Base-by-base conservation (phyloP, 2,113 vertebrate species). In the Microtus pennsylvanicus region DNA sequence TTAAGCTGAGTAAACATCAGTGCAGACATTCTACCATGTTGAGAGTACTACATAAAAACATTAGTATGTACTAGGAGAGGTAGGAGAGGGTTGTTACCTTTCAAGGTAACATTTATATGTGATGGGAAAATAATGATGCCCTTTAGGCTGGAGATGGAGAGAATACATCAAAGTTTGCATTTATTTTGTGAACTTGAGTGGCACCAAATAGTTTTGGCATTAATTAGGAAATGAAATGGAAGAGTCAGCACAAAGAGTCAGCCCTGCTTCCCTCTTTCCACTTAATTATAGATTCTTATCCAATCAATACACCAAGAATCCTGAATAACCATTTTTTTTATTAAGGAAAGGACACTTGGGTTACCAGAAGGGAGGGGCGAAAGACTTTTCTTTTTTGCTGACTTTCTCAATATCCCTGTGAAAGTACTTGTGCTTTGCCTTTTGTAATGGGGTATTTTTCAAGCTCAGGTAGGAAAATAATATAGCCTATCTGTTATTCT, bases 251-350 rank as follows among this genome's bases (percentile, higher is more conserved):
- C 72, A 89, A 91, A 85, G 22, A 88, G 69, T 6, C 10, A 50
- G 72, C 58, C 21, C n/a, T 88, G n/a, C 55, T 93, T 78, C 58
- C 47, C 87, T 85, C 38, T 96, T 87, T 65, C 86, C 38, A 91
- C 78, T 95, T 94, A 88, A 88, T 93, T 90, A 75, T 61, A 95
- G 89, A 87, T 95, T 94, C 93, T 87, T 83, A 89, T 96, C 85
- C 58, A 96, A 85, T 96, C 55, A 63, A 77, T 97, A 95, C 35
- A 74, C 82, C 33, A 89, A 77, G 75, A 89, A 94, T 96, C 69
- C 78, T 91, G 74, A 93, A 77, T 92, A 89, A 89, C 63, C 45
- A 3, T 91, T 50, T 52, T 81, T n/a, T 89, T 80, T 80, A 38
- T 82, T 87, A 58, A 94, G 47, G 47, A 33, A 90, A 95, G 69